Evolutionary conservation across 1,140 invertebrate species (phyloP), one percentile per base, ranked within the genome.

Genomic region (Drosophila pseudoobscura): DNA sequence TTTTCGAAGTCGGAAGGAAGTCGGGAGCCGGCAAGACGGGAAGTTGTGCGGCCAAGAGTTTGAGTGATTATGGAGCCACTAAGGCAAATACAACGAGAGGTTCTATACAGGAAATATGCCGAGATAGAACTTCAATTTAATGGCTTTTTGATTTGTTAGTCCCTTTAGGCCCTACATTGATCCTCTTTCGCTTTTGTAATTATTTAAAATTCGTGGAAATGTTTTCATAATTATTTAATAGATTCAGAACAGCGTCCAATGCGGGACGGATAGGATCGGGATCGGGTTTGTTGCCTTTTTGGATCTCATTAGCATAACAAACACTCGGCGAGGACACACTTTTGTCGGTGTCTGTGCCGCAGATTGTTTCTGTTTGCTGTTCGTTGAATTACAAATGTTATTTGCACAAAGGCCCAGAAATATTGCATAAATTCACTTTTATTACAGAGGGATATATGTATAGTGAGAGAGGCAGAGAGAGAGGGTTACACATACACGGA

Each of bases 391-490:
- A 60, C 78, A 87, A 87, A 87, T 87, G 75, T 72, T 82, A 82
- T 87, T 87, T 82, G 82, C 78, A 87, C 83, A 87, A 87, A 88
- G 83, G 82, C 78, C 78, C 83, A 88, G 82, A 75, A 88, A 87
- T 87, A 83, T 88, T 88, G 83, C 84, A 88, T 88, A 88, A 83
- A 88, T 88, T 88, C 83, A 88, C 83, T 88, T 88, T 88, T 88
- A 83, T 88, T 88, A 88, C 83, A 75, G 51, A 20, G 44, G 26
- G 46, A 24, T 49, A 61, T 20, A 58, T 49, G 24, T 24, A 57
- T 46, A 45, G 47, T 55, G 26, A 39, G 3, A 11, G 31, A 20
- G 51, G 1, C n/a, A 3, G 22, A 17, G 26, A 11, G 15, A 58
- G 35, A 56, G 46, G 55, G 56, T 59, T 46, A 68, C 49, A 59